Evolutionary conservation across 2,797 vertebrate genomes (phyloP).

Genomic region (Acanthurus leucopareius): DNA sequence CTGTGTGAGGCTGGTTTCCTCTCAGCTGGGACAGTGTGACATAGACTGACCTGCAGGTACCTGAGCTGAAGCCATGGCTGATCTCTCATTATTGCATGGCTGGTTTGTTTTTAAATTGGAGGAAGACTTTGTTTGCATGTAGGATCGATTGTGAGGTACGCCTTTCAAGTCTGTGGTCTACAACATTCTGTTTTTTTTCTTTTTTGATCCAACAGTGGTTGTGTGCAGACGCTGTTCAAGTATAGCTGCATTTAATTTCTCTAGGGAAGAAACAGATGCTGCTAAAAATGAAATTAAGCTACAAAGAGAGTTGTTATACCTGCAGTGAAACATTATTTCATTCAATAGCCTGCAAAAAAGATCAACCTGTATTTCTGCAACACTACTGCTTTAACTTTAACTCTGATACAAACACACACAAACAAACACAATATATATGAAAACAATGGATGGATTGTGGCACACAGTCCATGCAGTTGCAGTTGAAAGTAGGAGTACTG

Average conservation of each 20-base stretch:
- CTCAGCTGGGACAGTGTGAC: background rate
- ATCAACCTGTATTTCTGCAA: background rate
- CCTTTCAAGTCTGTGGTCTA: conserved; percentile 8
- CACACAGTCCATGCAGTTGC: background rate
- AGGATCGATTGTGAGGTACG: conserved; percentile 13
- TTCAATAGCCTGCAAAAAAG: background rate
- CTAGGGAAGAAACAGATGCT: background rate
- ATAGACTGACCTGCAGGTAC: conserved; percentile 32
- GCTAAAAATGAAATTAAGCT: background rate
- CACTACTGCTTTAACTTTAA: background rate
- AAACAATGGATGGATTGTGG: background rate
- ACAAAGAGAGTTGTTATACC: background rate
- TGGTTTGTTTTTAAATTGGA: conserved; percentile 52
- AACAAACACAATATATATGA: background rate
- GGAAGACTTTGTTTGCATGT: conserved; percentile 32
- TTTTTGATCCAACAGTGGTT: background rate
- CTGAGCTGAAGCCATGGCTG: conserved; percentile 13
- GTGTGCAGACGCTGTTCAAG: background rate
- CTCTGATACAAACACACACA: background rate
- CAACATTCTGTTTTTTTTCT: background rate
- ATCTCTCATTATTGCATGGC: background rate
- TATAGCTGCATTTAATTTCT: background rate
- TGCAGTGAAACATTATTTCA: background rate
- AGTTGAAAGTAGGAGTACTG: conserved; percentile 3
- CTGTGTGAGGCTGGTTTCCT: background rate